Percentiles rank a stretch among this genome's conserved stretches.
Conservation (phyloP, 1,140 invertebrate genomes). For the Tribolium castaneum region DNA sequence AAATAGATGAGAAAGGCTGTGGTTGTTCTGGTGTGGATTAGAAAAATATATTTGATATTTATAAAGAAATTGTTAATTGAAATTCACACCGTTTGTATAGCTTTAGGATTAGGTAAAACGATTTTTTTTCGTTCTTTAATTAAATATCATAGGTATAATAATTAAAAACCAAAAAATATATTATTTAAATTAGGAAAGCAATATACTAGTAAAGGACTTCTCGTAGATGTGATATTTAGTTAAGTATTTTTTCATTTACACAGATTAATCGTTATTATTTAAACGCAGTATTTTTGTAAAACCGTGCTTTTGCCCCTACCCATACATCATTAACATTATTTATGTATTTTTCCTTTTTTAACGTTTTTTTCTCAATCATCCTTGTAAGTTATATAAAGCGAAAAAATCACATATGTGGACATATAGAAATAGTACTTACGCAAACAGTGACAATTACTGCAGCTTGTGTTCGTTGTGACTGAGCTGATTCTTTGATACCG, state of each 20-base stretch:
- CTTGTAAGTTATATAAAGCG: neutral
- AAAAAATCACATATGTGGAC: slow-evolving; percentile 2
- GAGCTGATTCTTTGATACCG: neutral
- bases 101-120: neutral
- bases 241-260: slow-evolving; percentile 18
- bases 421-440: slow-evolving; percentile 25
- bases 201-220: slow-evolving; percentile 38
- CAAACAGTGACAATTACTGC: slow-evolving; percentile 1
- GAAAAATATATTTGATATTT: slow-evolving; percentile 34
- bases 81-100: slow-evolving; percentile 30
- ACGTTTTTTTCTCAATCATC: slow-evolving; percentile 16
- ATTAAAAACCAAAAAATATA: slow-evolving; percentile 33
- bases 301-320: slow-evolving; percentile 4
- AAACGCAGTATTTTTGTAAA: slow-evolving; percentile 43
- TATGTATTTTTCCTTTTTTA: slow-evolving; percentile 5
- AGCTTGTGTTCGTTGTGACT: slow-evolving; percentile 6
- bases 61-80: slow-evolving; percentile 21
- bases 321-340: slow-evolving; percentile 24
- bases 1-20: slow-evolving; percentile 42
- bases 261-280: slow-evolving; percentile 21
- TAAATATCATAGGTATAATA: slow-evolving; percentile 27
- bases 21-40: slow-evolving; percentile 39
- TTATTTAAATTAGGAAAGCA: slow-evolving; percentile 42
- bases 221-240: slow-evolving; percentile 44
- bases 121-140: slow-evolving; percentile 2